These are phyloP conservation scores for Setipinna tenuifilis DNA, from an alignment of 2,797 vertebrate species.

Conservation along the genomic window DNA sequence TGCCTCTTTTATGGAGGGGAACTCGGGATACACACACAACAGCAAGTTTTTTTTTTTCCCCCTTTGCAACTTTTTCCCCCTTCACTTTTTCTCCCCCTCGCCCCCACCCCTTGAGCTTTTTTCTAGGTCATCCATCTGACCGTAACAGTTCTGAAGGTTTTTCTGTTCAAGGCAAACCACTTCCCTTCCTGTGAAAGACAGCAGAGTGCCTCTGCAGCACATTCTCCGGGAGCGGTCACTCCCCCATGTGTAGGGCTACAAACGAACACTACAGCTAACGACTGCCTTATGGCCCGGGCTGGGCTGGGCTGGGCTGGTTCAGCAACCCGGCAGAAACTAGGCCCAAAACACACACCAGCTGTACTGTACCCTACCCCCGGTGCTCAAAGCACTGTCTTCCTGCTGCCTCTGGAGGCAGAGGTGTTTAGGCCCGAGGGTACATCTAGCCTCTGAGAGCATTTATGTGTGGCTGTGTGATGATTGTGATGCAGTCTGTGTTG, in stretches of 20 bases:
- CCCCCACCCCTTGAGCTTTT: constrained; percentile 5
- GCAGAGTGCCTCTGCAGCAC: constrained; percentile 2
- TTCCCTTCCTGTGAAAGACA: constrained; percentile 13
- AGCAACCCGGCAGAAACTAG: not conserved
- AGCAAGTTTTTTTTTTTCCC: not conserved
- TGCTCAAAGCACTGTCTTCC: too few species aligned
- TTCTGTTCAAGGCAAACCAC: constrained; percentile 16
- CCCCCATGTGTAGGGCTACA: not conserved
- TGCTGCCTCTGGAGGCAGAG: not conserved
- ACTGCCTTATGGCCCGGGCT: not conserved
- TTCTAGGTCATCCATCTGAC: not conserved
- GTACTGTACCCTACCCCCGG: too few species aligned
- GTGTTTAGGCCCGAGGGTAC: not conserved
- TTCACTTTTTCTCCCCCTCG: not conserved
- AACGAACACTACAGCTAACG: not conserved
- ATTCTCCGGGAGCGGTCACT: constrained; percentile 15
- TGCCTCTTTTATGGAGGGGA: constrained; percentile 42
- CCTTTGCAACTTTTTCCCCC: not conserved
- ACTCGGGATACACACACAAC: constrained; percentile 6
- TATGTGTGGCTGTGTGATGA: not conserved
- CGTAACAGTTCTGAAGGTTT: constrained; percentile 6
- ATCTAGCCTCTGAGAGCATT: not conserved
- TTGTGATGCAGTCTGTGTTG: not conserved
- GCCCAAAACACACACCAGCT: not conserved
- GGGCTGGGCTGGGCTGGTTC: not conserved